phyloP scores from a whole-genome alignment of 2,797 vertebrate species.

The Remorina albescens region DNA sequence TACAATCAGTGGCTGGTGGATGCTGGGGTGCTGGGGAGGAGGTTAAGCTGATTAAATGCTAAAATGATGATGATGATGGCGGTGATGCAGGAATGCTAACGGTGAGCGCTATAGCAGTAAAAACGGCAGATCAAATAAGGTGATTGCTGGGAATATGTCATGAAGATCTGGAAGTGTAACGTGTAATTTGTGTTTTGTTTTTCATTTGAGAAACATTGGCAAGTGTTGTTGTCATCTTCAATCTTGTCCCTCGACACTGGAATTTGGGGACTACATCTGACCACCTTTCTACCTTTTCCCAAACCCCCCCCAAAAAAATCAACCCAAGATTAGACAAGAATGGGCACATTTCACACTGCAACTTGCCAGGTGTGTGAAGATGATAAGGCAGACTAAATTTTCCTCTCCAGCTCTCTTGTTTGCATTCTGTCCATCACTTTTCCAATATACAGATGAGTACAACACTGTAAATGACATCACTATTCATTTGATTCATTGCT shows the following conservation, averaged over 20 bases:
- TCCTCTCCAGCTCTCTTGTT: neutral
- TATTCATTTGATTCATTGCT: neutral
- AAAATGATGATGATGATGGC: neutral
- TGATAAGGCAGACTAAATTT: neutral
- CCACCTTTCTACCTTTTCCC: neutral
- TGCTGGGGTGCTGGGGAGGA: conserved; percentile 4
- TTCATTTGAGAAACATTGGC: conserved; percentile 1
- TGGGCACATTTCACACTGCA: neutral
- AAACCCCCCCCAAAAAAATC: neutral
- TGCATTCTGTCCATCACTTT: neutral
- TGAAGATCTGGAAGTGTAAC: conserved; percentile 7
- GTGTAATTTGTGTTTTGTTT: conserved; percentile 1
- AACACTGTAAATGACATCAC: neutral
- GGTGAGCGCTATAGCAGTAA: conserved; percentile 21
- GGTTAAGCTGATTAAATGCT: conserved; percentile 8
- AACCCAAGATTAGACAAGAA: neutral
- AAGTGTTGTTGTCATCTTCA: neutral
- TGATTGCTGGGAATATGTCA: neutral
- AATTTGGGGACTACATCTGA: neutral
- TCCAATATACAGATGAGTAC: neutral
- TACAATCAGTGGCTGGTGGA: conserved; percentile 31
- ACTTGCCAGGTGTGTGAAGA: neutral
- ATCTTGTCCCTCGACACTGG: neutral
- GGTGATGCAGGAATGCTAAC: conserved; percentile 13
- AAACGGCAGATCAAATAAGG: conserved; percentile 43